Conservation (phyloP, 2,797 vertebrate species). For the Corythornis leucogaster region DNA sequence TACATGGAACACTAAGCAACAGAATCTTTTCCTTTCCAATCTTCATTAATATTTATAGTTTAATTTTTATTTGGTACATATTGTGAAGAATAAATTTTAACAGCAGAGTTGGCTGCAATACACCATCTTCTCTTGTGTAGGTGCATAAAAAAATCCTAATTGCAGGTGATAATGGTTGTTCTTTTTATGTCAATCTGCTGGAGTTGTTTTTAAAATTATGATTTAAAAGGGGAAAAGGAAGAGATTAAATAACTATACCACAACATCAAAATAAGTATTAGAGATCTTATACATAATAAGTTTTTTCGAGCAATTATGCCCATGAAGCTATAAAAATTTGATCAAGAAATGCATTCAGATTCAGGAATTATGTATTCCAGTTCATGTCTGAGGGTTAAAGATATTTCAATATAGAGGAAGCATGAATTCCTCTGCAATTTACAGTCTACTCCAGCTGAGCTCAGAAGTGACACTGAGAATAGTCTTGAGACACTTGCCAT, state of each 20-base stretch:
- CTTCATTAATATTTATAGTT: slow-evolving; percentile 61
- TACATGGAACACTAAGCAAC: slow-evolving; percentile 35
- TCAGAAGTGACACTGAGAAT: background rate
- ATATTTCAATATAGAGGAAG: background rate
- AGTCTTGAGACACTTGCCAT: background rate
- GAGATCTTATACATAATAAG: background rate
- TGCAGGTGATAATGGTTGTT: slow-evolving; percentile 45
- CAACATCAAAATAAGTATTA: background rate
- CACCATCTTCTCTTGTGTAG: background rate
- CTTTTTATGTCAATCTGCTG: background rate
- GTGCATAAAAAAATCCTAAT: slow-evolving; percentile 42
- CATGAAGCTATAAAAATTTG: background rate
- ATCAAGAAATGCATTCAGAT: background rate
- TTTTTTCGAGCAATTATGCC: background rate
- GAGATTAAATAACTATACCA: background rate
- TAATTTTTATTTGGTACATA: slow-evolving; percentile 51
- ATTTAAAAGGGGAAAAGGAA: background rate
- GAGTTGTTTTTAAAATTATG: background rate
- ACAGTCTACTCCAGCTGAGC: background rate
- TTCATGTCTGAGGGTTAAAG: background rate
- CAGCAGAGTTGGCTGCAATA: slow-evolving; percentile 17
- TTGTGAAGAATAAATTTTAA: slow-evolving; percentile 51
- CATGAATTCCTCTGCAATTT: background rate
- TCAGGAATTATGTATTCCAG: background rate
- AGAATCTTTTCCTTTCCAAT: slow-evolving; percentile 27